Evolutionary conservation across 2,113 vertebrate species (phyloP).

Genomic region (Ramphastos sulfuratus): DNA sequence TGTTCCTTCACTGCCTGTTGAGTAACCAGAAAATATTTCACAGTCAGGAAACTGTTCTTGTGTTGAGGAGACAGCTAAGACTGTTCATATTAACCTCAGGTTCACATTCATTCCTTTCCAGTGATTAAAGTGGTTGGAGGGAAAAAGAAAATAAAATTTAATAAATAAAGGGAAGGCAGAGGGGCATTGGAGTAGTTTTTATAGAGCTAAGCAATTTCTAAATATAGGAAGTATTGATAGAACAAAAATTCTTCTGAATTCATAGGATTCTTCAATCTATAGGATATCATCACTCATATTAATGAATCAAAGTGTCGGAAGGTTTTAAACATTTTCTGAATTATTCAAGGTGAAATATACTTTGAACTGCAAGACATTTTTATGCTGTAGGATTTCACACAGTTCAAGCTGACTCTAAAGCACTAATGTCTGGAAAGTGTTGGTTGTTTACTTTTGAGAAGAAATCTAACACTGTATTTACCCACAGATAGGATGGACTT

Average conservation of each 20-base stretch:
- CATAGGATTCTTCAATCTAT: not conserved
- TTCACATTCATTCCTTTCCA: not conserved
- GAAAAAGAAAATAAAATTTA: too few relatives aligned
- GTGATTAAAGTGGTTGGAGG: not conserved
- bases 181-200: not conserved
- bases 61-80: not conserved
- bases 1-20: not conserved
- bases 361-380: not conserved
- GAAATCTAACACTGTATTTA: conserved; percentile 4
- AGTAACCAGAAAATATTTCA: not conserved
- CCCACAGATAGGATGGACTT: not conserved
- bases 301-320: not conserved
- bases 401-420: conserved; percentile 37
- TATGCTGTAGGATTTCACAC: conserved; percentile 2
- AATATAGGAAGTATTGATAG: not conserved
- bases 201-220: not conserved
- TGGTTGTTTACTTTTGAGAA: conserved; percentile 37
- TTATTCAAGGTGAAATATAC: not conserved
- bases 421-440: conserved; percentile 36
- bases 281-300: not conserved
- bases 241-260: not conserved
- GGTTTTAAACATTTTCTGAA: conserved; percentile 4
- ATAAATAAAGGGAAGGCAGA: too few relatives aligned
- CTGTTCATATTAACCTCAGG: not conserved
- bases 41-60: not conserved